Base-by-base conservation (phyloP, 2,888 invertebrate species). In the Cylindroiulus punctatus region DNA sequence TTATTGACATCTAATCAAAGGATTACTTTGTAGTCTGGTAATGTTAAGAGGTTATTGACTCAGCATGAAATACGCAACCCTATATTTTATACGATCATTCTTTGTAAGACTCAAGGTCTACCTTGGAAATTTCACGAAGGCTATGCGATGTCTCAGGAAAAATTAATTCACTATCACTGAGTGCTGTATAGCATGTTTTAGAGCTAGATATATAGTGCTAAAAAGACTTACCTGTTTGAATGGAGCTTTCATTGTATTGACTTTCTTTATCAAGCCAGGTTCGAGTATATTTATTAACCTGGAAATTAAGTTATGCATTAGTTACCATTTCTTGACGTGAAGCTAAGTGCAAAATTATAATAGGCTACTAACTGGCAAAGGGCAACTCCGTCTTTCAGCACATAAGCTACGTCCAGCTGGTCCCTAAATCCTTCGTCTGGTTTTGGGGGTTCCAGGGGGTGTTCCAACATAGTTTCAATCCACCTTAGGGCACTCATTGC, bases 371-470 rank as follows among this genome's bases (percentile, higher is more conserved):
- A 92, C 92, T 90, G 90, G 91, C 92, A 92, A 26, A 92, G 90
- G 81, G 90, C 90, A 32, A 91, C 90, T 47, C 92, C 92, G 88
- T 92, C 92, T 88, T 91, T 91, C 36, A 92, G 90, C 14, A 90
- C 90, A 26, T 90, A 90, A 22, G 91, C 91, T 88, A 92, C 91
- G 87, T 92, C 91, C 10, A 90, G 89, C 76, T 91, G 90, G 89
- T 91, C 89, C 88, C 90, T 88, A 87, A 92, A 88, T 65, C 90
- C 89, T 85, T 89, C 89, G 5, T 89, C 89, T 32, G 89, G 89
- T 65, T 89, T 89, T 22, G 90, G 89, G 81, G 90, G 88, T 52
- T 90, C 90, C 76, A 91, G 87, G 82, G 89, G 88, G 84, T 89
- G 88, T 12, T 89, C 90, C 19, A 91, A 88, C 5, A 91, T 90